These are phyloP conservation scores for Lagorchestes hirsutus DNA, from an alignment of 2,797 vertebrate species.

Conservation along the genomic window DNA sequence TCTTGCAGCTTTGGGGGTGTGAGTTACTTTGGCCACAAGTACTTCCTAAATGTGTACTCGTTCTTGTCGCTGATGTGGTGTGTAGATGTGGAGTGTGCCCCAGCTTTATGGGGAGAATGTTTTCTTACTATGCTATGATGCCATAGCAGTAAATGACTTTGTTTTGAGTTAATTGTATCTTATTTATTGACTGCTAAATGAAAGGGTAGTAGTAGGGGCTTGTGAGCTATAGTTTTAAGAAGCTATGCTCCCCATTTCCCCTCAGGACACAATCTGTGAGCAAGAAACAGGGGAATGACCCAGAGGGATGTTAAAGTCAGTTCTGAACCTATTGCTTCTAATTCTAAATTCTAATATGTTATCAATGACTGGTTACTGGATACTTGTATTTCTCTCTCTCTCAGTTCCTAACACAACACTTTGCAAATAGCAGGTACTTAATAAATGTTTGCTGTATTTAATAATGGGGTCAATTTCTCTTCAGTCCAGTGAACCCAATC, in stretches of 20 bases:
- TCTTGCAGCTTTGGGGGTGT: not conserved
- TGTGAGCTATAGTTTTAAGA: not conserved
- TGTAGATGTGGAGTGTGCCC: too few relatives aligned
- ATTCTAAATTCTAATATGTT: not conserved
- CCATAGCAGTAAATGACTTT: not conserved
- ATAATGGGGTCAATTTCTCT: not conserved
- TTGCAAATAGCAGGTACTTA: not conserved
- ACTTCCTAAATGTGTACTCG: not conserved
- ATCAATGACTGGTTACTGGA: not conserved
- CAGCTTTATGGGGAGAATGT: not conserved
- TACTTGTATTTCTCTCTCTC: not conserved
- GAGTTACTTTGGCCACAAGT: too few relatives aligned
- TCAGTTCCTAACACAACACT: not conserved
- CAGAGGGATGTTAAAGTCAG: not conserved
- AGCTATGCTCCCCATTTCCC: not conserved
- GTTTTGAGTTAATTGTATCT: not conserved
- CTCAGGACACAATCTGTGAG: not conserved
- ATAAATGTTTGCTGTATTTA: not conserved
- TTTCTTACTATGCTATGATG: not conserved
- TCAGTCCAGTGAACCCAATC: not conserved
- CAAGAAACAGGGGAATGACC: not conserved
- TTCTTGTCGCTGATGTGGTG: not conserved
- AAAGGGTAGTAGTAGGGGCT: not conserved
- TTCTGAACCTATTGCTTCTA: not conserved
- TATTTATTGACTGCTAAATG: not conserved